Conservation (phyloP, 2,113 vertebrate species). For the Cephalopholis sonnerati region DNA sequence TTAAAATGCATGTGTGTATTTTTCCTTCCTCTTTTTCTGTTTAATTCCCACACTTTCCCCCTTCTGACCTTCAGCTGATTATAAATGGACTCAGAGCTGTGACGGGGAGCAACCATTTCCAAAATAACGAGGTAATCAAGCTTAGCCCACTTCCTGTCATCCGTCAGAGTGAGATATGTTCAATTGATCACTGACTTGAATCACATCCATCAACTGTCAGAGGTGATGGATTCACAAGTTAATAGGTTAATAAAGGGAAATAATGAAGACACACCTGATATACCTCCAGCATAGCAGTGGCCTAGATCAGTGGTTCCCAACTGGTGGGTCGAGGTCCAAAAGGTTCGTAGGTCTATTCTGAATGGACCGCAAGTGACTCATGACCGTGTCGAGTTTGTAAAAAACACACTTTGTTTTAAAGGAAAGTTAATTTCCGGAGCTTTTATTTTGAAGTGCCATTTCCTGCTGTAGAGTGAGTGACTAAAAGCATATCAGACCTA, state of each 20-base stretch:
- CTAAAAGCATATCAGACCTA: no score
- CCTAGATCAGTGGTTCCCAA: not conserved
- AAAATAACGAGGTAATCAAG: constrained; percentile 47
- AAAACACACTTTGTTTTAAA: no score
- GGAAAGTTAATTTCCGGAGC: no score
- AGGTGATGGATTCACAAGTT: not conserved
- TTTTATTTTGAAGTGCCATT: no score
- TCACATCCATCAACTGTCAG: constrained; percentile 34
- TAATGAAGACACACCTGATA: not conserved
- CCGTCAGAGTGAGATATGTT: constrained; percentile 35
- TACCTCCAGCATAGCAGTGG: not conserved
- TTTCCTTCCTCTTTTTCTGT: not conserved
- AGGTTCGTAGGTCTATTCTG: no score
- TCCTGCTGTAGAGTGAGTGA: no score
- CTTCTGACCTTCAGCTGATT: not conserved
- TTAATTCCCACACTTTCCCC: not conserved
- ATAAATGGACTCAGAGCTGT: not conserved
- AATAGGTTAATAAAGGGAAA: not conserved
- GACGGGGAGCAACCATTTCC: not conserved
- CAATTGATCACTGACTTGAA: constrained; percentile 28
- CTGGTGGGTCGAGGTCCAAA: no score
- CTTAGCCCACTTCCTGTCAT: constrained; percentile 35
- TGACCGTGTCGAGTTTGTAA: no score
- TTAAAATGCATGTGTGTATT: not conserved
- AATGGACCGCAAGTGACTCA: no score